Evolutionary conservation across 2,888 invertebrate species (phyloP), one percentile per base, ranked within the genome.

Genomic region (Chrysotoxum bicinctum): DNA sequence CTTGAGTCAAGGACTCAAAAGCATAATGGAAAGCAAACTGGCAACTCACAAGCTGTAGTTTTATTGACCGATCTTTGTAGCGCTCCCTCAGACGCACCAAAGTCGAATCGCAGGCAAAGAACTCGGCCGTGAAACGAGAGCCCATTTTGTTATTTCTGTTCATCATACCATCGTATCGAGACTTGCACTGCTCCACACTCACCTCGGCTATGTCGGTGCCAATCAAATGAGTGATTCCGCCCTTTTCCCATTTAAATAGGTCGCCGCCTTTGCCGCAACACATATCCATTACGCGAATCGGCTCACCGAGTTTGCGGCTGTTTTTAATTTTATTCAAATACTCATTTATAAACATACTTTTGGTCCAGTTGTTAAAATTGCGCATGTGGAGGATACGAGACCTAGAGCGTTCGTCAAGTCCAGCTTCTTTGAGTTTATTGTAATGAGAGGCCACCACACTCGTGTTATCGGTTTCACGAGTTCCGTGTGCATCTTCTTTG

Each of bases 241-340:
- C 96, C 90, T 97, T 97, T 81, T 95, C 94, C 98, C 99, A 99
- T 92, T 99, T 99, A n/a, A 96, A 93, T 40, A 99, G 93, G 92
- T 99, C 99, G 2, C 99, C 99, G 21, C 99, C 99, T 93, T 99
- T 99, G 1, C 99, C 99, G 91, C 98, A 98, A 89, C 98, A 98
- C 93, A 99, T 95, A 91, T 99, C 99, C 69, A 99, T 92, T 0
- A 98, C 97, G 78, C 94, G 93, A 35, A 97, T 88, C 0, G 94
- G 93, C 70, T 94, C 93, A n/a, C 95, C 95, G 87, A 94, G 93
- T 86, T 94, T 94, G 89, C 94, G 95, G 4, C 90, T 92, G 87
- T 94, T 93, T 89, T 94, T 95, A 56, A 95, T 93, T 91, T 94
- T 95, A 87, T 93, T 94, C 89, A 94, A 93, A 92, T 96, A 95